Evolutionary conservation across 1,140 invertebrate genomes (phyloP).

Genomic region (Hyposmocoma kahamanoa): DNA sequence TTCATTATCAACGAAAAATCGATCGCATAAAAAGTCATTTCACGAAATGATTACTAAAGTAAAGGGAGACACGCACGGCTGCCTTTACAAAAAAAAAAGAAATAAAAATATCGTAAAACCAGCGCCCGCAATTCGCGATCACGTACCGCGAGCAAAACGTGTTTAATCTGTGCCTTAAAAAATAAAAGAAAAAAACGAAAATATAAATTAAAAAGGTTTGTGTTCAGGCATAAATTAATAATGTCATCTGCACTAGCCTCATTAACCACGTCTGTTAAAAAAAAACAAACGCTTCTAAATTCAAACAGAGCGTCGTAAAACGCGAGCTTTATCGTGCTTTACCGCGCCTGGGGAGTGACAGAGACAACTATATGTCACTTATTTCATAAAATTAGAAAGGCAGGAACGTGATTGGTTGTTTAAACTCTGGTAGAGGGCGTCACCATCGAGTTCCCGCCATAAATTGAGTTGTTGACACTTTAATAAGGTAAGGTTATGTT

Average conservation of each 20-base stretch:
- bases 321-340: neutral
- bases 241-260: conserved; percentile 29
- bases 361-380: conserved; percentile 30
- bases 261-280: conserved; percentile 15
- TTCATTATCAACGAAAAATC: no score
- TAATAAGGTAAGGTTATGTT: conserved; percentile 67
- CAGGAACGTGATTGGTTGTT: conserved; percentile 27
- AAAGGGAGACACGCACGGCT: conserved; percentile 16
- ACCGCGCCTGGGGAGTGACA: conserved; percentile 16
- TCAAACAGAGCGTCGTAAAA: neutral
- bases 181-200: conserved; percentile 28
- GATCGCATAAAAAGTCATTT: neutral
- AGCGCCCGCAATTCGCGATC: neutral
- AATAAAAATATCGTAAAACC: neutral
- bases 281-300: conserved; percentile 1
- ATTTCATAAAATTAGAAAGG: conserved; percentile 25
- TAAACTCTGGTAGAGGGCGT: conserved; percentile 38
- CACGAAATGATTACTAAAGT: conserved; percentile 20
- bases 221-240: conserved; percentile 43
- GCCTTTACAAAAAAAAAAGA: neutral
- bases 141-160: conserved; percentile 1
- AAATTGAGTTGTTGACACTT: conserved; percentile 71
- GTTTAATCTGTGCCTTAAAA: conserved; percentile 19
- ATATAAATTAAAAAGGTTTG: conserved; percentile 7
- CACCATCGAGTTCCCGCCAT: conserved; percentile 56